Evolutionary conservation across 2,888 invertebrate genomes (phyloP), one percentile per base, ranked within the genome.

Genomic region (Dynastes hyllus): DNA sequence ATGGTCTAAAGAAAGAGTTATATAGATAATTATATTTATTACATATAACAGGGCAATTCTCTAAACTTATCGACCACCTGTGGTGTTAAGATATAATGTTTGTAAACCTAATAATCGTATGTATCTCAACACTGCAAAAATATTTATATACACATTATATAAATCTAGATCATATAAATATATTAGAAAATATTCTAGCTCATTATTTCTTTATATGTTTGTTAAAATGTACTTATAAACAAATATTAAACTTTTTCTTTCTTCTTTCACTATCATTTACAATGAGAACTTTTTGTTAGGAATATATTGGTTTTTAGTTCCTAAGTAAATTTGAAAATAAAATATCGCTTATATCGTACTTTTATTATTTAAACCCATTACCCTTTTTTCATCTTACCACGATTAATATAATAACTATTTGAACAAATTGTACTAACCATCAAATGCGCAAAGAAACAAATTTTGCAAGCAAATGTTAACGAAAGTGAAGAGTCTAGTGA

Each of bases 11-110:
- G 65, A 78, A 55, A 79, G 53, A 73, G 61, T 32, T 65, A 78
- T 51, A 78, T 58, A 78, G 73, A 58, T 71, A 78, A 78, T 63
- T 78, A 78, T 77, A 69, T 69, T 78, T 63, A 71, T 66, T 66
- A 75, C 80, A 84, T 85, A 85, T 84, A 87, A 86, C 87, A 88
- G 87, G 88, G 87, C 88, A 88, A 88, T 88, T 88, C 88, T 88
- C 88, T 88, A 84, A 84, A 84, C 86, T 87, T 87, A 84, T 83
- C 87, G 85, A 84, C 85, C 83, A 81, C 76, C 80, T 79, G 79
- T 77, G 76, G 78, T 82, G 79, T 76, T 76, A 69, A 75, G 79
- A 66, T 75, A 75, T 75, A 40, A 69, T 40, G 45, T 69, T 58
- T 67, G 13, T 32, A 66, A 63, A 50, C 61, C 13, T 63, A 77